These are phyloP conservation scores for Chloromyia formosa DNA, from an alignment of 2,888 invertebrate genomes.

Conservation along the genomic window DNA sequence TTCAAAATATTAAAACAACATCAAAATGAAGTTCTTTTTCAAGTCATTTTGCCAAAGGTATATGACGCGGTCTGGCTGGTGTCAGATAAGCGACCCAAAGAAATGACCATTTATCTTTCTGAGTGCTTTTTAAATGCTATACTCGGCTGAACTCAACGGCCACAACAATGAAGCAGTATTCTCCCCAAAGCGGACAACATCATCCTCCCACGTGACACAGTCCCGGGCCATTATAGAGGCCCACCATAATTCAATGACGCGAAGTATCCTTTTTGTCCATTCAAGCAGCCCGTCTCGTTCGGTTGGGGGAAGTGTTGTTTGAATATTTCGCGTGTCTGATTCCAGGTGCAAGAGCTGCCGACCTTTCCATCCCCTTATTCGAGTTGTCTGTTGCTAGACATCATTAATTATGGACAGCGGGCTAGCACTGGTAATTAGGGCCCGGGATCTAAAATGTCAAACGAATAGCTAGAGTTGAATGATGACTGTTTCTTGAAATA, in stretches of 20 bases:
- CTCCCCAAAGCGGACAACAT: neutral
- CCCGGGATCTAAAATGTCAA: neutral
- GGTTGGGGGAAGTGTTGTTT: neutral
- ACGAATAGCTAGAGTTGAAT: neutral
- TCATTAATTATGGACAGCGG: constrained; percentile 18
- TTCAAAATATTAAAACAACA: constrained; percentile 9
- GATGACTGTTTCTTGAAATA: neutral
- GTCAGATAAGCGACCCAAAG: constrained; percentile 20
- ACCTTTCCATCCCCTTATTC: neutral
- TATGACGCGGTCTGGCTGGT: neutral
- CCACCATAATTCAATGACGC: neutral
- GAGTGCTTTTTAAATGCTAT: constrained; percentile 16
- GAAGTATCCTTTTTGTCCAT: neutral
- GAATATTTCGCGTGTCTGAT: constrained; percentile 8
- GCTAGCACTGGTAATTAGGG: constrained; percentile 17
- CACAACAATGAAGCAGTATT: neutral
- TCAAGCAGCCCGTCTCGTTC: neutral
- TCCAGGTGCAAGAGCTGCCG: constrained; percentile 4
- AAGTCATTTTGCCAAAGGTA: neutral
- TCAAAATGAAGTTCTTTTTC: constrained; percentile 4
- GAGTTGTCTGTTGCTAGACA: neutral
- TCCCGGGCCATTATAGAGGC: too few species aligned
- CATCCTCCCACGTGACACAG: neutral
- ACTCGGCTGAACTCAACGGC: neutral
- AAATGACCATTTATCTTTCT: constrained; percentile 38